These are phyloP conservation scores for Sceliomorpha sp. DNA, from an alignment of 2,888 invertebrate genomes.

Conservation along the genomic window DNA sequence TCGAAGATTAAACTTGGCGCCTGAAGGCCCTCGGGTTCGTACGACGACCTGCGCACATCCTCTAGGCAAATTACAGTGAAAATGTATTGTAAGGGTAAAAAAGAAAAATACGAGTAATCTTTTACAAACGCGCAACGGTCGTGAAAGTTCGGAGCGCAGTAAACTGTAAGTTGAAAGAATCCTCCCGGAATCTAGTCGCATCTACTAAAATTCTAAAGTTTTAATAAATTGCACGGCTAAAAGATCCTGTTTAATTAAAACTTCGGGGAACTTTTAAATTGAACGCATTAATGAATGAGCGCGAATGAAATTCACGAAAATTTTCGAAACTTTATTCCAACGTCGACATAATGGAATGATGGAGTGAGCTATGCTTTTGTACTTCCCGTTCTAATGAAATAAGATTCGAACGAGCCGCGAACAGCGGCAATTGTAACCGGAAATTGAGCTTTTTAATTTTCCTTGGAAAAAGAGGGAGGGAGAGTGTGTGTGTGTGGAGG, in stretches of 20 bases:
- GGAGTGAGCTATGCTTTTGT: constrained; percentile 35
- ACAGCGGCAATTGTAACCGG: constrained; percentile 47
- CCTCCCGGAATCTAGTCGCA: constrained; percentile 52
- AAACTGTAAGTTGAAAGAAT: constrained; percentile 28
- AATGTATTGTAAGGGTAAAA: too few relatives aligned
- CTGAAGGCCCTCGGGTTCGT: too few relatives aligned
- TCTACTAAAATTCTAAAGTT: constrained; percentile 52
- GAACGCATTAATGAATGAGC: constrained; percentile 59
- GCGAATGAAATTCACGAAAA: constrained; percentile 56
- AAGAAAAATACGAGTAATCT: not conserved
- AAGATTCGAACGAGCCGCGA: constrained; percentile 51
- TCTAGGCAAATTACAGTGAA: too few relatives aligned
- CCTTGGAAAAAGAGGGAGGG: constrained; percentile 35
- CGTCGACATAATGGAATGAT: constrained; percentile 56
- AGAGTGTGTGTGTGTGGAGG: constrained; percentile 32
- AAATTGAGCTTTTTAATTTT: constrained; percentile 55
- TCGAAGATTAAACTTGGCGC: too few relatives aligned
- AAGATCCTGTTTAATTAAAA: constrained; percentile 63
- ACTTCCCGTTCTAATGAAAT: constrained; percentile 55
- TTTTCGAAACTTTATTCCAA: constrained; percentile 51
- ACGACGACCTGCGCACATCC: too few relatives aligned
- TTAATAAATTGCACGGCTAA: constrained; percentile 55
- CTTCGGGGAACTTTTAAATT: constrained; percentile 62
- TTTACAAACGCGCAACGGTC: not conserved
- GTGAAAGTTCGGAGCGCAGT: constrained; percentile 9